phyloP scores from a whole-genome alignment of 2,797 vertebrate genomes.

The Macrochelys suwanniensis region DNA sequence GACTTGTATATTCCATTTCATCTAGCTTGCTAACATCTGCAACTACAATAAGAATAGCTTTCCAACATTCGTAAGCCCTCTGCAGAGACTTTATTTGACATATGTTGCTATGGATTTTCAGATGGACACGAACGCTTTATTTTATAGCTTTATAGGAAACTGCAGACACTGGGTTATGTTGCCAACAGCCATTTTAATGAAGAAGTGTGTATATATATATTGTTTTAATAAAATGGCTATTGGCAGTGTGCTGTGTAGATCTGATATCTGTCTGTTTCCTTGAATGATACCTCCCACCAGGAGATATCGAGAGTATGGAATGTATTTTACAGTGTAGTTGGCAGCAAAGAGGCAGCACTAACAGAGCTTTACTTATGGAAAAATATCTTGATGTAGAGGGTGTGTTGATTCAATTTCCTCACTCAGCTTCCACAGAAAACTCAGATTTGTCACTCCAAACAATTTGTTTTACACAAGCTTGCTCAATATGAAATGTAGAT shows the following conservation, averaged over 20 bases:
- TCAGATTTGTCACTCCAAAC: neutral
- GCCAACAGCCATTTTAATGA: neutral
- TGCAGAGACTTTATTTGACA: neutral
- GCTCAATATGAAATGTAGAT: neutral
- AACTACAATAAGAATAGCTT: neutral
- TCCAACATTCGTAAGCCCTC: neutral
- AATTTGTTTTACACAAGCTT: neutral
- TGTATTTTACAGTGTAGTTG: neutral
- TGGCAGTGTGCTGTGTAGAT: neutral
- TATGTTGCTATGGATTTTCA: neutral
- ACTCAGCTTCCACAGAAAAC: neutral
- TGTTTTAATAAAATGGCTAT: neutral
- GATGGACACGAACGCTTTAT: accelerated
- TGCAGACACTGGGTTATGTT: neutral
- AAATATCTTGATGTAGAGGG: neutral
- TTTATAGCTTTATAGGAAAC: neutral
- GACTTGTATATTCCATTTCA: neutral
- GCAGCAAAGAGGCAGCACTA: neutral
- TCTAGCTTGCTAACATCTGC: neutral
- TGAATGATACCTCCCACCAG: accelerated
- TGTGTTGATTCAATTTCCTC: neutral
- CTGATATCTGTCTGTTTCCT: neutral
- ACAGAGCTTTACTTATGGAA: neutral
- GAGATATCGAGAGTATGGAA: neutral
- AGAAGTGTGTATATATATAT: neutral